These are phyloP conservation scores for Muntiacus reevesi DNA, from an alignment of 2,113 vertebrate genomes.

Conservation along the genomic window DNA sequence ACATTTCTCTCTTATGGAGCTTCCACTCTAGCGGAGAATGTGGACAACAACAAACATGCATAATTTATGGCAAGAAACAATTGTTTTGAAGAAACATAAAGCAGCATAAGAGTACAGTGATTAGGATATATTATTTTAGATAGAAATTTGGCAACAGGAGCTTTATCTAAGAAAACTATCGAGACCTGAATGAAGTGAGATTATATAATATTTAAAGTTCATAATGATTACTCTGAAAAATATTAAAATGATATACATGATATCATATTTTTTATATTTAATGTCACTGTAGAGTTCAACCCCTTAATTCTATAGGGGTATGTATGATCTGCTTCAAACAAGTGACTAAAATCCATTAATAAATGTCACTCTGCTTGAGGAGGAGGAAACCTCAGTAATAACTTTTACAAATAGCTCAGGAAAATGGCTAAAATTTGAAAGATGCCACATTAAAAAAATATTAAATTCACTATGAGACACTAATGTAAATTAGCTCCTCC, in stretches of 20 bases:
- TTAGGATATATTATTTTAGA: background rate
- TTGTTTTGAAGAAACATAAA: background rate
- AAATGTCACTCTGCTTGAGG: background rate
- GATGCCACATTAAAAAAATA: background rate
- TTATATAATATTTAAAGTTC: background rate
- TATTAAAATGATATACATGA: background rate
- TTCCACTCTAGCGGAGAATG: background rate
- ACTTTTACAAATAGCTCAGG: conserved; percentile 14
- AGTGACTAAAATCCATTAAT: background rate
- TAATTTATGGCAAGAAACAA: background rate
- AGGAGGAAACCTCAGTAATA: background rate
- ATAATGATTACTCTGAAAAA: background rate
- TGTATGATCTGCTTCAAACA: background rate
- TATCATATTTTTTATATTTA: background rate
- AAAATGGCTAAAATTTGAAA: conserved; percentile 31
- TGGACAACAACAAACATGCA: background rate
- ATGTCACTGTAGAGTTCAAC: background rate
- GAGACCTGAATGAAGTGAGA: background rate
- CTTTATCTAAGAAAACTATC: conserved; percentile 5
- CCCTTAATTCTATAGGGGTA: background rate
- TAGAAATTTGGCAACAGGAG: background rate
- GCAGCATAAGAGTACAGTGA: background rate
- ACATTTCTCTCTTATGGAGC: background rate
- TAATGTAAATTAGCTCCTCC: background rate
- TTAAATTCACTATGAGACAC: background rate